Evolutionary conservation across 2,113 vertebrate genomes (phyloP), one percentile per base, ranked within the genome.

Genomic region (Cynopterus brachyotis): DNA sequence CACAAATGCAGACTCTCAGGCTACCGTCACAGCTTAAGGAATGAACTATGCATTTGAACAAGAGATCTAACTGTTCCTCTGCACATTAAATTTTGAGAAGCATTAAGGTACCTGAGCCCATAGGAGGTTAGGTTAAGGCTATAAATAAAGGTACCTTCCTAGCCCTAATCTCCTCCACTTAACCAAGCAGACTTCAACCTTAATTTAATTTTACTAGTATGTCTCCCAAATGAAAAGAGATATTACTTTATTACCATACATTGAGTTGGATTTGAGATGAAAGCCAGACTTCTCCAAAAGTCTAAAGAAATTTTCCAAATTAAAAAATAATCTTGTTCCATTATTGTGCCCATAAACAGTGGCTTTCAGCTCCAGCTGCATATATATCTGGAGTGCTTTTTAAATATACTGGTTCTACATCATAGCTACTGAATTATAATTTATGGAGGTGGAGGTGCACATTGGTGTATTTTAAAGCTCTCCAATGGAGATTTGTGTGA

Each of bases 191-290:
- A 9, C 47, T 88, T 89, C 42, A 24, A 9, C 55, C 32, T 84
- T 82, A 84, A 60, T 55, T 95, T 72, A 62, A 30, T 93, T 93
- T 90, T 88, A 84, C 70, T 47, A 40, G 4, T 40, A 60, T 19
- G 13, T 19, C 42, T 96, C 42, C 59, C 20, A 88, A 42, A 88
- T 37, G 20, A 57, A 93, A 64, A 93, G 66, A 91, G 10, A 13
- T 37, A 35, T 73, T 91, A 84, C 40, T 94, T 91, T 86, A 84
- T 89, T 66, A 37, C 7, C 13, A 59, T 60, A 17, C 40, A 78
- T 73, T 89, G 89, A 57, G 67, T 62, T 47, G 32, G 57, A 73
- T 94, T 83, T 92, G 47, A 96, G 26, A 91, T 62, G 22, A 84
- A 95, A 82, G 13, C 28, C 47, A 82, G 60, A 62, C 55, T 78